Conservation (phyloP, 1,140 invertebrate genomes). For the Pararge aegeria region DNA sequence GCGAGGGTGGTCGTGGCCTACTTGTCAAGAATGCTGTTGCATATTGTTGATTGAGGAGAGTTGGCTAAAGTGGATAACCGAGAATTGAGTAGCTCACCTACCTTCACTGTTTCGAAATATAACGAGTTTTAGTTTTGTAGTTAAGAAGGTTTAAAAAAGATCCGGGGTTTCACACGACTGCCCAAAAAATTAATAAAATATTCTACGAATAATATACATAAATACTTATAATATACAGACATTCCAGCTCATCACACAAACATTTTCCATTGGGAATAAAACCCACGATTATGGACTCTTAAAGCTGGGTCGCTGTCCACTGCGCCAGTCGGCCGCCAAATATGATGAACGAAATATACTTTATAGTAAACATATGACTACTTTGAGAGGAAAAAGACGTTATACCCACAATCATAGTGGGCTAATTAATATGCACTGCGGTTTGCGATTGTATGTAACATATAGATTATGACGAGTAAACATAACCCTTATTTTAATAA, state of each 20-base stretch:
- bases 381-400: constrained; percentile 27
- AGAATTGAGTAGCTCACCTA: neutral
- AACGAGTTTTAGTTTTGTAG: too few relatives aligned
- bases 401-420: constrained; percentile 14
- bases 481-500: constrained; percentile 23
- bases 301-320: too few relatives aligned
- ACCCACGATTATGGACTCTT: too few relatives aligned
- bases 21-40: constrained; percentile 13
- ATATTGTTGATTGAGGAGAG: constrained; percentile 8
- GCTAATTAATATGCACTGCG: constrained; percentile 31
- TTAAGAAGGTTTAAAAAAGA: too few relatives aligned
- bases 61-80: neutral
- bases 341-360: neutral
- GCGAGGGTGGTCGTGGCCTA: constrained; percentile 17
- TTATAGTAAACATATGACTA: neutral
- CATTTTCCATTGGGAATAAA: too few relatives aligned
- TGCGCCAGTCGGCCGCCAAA: too few relatives aligned
- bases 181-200: too few relatives aligned
- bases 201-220: too few relatives aligned
- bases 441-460: constrained; percentile 29
- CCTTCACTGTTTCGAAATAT: too few relatives aligned
- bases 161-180: too few relatives aligned
- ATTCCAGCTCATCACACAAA: too few relatives aligned
- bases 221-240: too few relatives aligned
- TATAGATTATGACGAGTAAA: constrained; percentile 33